Base-by-base conservation (phyloP, 2,113 vertebrate species). In the Heterotis niloticus region DNA sequence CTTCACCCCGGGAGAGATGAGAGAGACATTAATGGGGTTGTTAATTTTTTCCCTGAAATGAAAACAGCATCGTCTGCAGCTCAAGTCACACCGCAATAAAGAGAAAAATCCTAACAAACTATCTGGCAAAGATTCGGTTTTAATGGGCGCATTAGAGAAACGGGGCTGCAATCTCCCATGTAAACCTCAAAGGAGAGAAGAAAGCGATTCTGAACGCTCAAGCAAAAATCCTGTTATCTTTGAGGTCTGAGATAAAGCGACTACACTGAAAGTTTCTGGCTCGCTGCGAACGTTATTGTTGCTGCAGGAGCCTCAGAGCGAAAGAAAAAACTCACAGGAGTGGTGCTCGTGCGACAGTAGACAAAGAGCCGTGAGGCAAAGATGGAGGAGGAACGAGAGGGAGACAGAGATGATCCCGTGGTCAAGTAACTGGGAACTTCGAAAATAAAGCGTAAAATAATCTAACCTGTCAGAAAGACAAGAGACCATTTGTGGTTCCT, bases 11-110 rank as follows among this genome's bases (percentile, higher is more conserved):
- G 51, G 56, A 67, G 64, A 67, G 76, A 77, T 28, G 7, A 11
- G 26, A 54, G n/a, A 17, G 64, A 57, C 64, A 54, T 24, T 44
- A 57, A 78, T 67, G 76, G 17, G 18, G 52, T 56, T 28, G 57
- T 68, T 78, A 54, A 56, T 68, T 68, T 14, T 16, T 18, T 66
- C 76, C 34, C 18, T 5, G 26, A 34, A 44, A 69, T 68, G 29
- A 78, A 68, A 78, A 20, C 75, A 12, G 54, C 24, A 64, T 64
- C 64, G 29, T 76, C 29, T 62, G 62, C 75, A 17, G 16, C 16
- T 20, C 11, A 59, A n/a, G 14, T 77, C 52, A 78, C 24, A 57
- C 20, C 23, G 57, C 56, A 5, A 74, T 9, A n/a, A 26, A 16
- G 71, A 73, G 26, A 73, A 59, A 44, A 62, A 62, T 20, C 13